Conservation (phyloP, 2,888 invertebrate genomes). For the Lepidochrysops patricia region DNA sequence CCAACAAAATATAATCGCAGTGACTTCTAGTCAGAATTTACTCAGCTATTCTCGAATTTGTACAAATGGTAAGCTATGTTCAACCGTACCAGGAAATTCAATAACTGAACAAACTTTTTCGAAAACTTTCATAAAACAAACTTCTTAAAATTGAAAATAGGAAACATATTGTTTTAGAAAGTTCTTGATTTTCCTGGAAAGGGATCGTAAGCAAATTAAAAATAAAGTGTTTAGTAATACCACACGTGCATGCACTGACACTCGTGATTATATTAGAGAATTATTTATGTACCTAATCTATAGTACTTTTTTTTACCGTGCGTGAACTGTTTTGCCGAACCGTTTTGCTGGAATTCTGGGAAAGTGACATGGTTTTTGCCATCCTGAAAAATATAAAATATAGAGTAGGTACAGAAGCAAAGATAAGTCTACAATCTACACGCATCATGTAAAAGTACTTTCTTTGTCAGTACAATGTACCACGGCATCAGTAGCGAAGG, state of each 20-base stretch:
- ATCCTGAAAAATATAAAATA: constrained; percentile 72
- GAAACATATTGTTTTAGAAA: not conserved
- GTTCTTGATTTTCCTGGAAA: not conserved
- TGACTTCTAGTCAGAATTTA: not conserved
- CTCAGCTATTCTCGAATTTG: not conserved
- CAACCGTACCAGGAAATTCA: not conserved
- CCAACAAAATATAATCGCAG: not conserved
- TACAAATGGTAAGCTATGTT: constrained; percentile 5
- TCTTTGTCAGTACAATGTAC: no score
- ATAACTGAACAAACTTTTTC: not conserved
- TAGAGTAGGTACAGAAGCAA: no score
- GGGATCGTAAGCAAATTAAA: constrained; percentile 19
- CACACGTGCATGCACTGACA: constrained; percentile 73
- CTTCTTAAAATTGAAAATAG: no score
- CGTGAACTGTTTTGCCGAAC: constrained; percentile 89
- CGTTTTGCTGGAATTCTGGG: constrained; percentile 92
- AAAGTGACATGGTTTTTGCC: constrained; percentile 93
- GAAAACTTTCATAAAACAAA: no score
- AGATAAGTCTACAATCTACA: no score
- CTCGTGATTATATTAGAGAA: constrained; percentile 66
- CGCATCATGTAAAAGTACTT: no score
- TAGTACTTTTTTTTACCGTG: constrained; percentile 86
- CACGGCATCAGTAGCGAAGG: no score
- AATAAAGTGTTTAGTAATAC: constrained; percentile 27
- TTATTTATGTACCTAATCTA: constrained; percentile 78